Base-by-base conservation (phyloP, 2,888 invertebrate species). In the Hofmannophila pseudospretella region DNA sequence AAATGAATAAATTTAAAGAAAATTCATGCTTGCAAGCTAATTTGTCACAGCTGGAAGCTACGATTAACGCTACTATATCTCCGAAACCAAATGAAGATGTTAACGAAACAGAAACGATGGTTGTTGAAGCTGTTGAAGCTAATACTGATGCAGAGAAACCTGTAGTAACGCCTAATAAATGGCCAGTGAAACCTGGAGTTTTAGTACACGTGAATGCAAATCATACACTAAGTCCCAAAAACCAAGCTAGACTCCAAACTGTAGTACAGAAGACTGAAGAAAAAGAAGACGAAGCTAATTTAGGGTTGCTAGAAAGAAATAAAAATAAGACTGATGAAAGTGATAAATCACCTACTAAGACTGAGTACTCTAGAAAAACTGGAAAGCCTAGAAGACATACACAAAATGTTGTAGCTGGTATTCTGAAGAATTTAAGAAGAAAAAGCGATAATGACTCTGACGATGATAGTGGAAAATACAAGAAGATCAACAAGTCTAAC, bases 171-270 rank as follows among this genome's bases (percentile, higher is more conserved):
- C 89, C 90, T 2, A 91, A 88, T 51, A 92, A 94, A 67, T 96
- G 96, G 96, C 96, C 96, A 5, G 78, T 96, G 42, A 93, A 94
- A 63, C 96, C 96, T 2, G 96, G 96, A 35, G 95, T 96, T 36
- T 88, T 96, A 60, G 93, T 96, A 32, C 96, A 96, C 69, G 93
- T 96, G 13, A 95, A 95, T 80, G 94, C 94, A 38, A 91, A 93
- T 70, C 93, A 94, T 71, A 93, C 93, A 53, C 63, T 90, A 9
- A 89, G 90, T 52, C 90, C 90, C 19, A 88, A 88, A 54, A 87
- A 87, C 51, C 86, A 84, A 62, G 76, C 81, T 2, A 67, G 76
- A 58, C 59, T 82, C 23, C 73, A 73, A 55, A 66, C 55, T 33
- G 42, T 39, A 28, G 35, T 28, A 3, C 36, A 47, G 30, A 66